These are phyloP conservation scores for Calephelis perditalis DNA, from an alignment of 2,888 invertebrate genomes.

Conservation along the genomic window DNA sequence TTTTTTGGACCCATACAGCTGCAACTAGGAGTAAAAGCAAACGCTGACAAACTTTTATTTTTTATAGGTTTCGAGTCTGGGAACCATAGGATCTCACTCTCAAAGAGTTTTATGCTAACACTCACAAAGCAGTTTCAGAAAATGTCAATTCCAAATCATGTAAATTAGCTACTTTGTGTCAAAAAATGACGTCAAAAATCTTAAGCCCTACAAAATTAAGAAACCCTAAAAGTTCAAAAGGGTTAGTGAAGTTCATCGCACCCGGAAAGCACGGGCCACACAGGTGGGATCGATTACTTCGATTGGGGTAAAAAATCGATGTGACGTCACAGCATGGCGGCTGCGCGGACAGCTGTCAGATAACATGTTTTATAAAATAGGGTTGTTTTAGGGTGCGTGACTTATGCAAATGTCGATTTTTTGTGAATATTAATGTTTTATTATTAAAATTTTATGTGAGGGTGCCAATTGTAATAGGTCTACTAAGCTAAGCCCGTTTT, in stretches of 20 bases:
- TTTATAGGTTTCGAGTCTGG: too few relatives aligned
- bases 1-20: too few relatives aligned
- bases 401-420: slow-evolving; percentile 11
- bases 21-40: too few relatives aligned
- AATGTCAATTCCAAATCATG: too few relatives aligned
- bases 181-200: too few relatives aligned
- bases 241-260: slow-evolving; percentile 8
- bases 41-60: too few relatives aligned
- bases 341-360: slow-evolving; percentile 62
- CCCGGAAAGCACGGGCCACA: slow-evolving; percentile 1
- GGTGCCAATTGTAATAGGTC: too few relatives aligned
- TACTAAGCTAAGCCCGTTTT: too few relatives aligned
- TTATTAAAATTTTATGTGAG: not conserved
- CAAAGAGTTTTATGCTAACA: too few relatives aligned
- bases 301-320: slow-evolving; percentile 24
- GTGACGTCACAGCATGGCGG: slow-evolving; percentile 65
- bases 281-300: slow-evolving; percentile 9
- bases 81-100: too few relatives aligned
- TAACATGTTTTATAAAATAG: slow-evolving; percentile 2
- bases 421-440: not conserved
- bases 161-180: too few relatives aligned
- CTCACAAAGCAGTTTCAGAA: too few relatives aligned
- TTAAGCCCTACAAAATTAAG: not conserved
- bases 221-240: slow-evolving; percentile 8
- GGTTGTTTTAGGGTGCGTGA: slow-evolving; percentile 4